These are phyloP conservation scores for Zosterops japonicus DNA, from an alignment of 2,113 vertebrate species.

Conservation along the genomic window DNA sequence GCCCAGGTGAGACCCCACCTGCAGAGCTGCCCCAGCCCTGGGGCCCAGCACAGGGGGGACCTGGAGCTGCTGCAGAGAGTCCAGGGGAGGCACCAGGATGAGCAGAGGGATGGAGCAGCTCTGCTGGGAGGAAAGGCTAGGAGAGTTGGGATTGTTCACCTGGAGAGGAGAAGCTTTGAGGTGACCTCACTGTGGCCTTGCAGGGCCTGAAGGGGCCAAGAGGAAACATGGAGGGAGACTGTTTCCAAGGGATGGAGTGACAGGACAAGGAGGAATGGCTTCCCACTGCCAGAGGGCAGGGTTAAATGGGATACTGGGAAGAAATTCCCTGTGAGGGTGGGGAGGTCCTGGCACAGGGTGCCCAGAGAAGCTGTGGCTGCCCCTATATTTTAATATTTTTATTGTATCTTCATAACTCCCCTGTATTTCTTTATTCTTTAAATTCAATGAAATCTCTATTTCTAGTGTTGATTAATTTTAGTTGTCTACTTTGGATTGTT, in stretches of 20 bases:
- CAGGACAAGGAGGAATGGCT: background rate
- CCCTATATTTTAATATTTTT: background rate
- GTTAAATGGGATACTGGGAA: no score
- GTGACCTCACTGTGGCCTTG: rapidly evolving
- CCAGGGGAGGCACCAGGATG: background rate
- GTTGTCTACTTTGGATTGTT: background rate
- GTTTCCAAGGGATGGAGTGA: rapidly evolving
- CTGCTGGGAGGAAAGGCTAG: background rate
- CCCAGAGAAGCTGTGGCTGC: background rate
- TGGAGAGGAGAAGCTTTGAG: background rate
- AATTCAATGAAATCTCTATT: background rate
- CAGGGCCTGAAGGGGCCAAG: background rate
- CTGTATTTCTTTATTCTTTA: background rate
- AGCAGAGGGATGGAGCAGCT: background rate
- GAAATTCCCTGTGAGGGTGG: background rate
- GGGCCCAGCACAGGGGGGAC: background rate
- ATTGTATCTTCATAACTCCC: background rate
- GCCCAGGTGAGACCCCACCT: background rate
- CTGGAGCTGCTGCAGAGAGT: background rate
- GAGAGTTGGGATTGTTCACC: background rate
- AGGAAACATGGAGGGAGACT: background rate
- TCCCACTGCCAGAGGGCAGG: background rate
- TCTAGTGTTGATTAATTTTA: background rate
- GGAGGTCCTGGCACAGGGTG: background rate
- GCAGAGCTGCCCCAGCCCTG: background rate